phyloP scores from a whole-genome alignment of 2,888 invertebrate species.

The Argyresthia albistria region DNA sequence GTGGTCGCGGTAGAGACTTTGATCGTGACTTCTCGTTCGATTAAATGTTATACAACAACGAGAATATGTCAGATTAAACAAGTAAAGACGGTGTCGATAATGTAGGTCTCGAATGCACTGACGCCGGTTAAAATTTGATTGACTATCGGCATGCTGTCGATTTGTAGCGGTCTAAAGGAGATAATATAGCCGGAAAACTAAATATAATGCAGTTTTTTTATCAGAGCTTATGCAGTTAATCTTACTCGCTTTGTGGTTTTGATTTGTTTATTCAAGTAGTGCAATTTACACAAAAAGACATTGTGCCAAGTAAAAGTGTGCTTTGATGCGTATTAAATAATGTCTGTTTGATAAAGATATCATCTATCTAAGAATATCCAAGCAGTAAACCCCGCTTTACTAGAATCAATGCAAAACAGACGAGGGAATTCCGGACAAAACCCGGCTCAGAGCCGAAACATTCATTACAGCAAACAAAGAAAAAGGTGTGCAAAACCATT shows the following conservation, averaged over 20 bases:
- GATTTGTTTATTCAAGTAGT: no score
- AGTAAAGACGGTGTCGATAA: not conserved
- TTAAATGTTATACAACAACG: not conserved
- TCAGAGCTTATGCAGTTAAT: no score
- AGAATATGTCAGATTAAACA: not conserved
- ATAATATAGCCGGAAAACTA: no score
- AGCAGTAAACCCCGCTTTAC: no score
- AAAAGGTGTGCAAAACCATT: conserved; percentile 1
- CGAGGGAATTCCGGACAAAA: no score
- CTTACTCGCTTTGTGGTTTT: no score
- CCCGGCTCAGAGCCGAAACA: not conserved
- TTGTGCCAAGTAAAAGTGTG: no score
- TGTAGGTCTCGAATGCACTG: not conserved
- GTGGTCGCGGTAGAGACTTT: not conserved
- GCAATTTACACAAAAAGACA: no score
- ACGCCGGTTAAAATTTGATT: not conserved
- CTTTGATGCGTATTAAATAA: not conserved
- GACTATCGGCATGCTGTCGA: not conserved
- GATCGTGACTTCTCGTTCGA: not conserved
- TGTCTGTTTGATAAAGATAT: no score
- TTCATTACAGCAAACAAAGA: not conserved
- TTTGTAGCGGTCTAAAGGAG: not conserved
- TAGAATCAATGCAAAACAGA: not conserved
- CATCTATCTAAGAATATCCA: no score
- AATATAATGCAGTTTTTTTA: no score